Percentiles rank a stretch among this genome's conserved stretches.
Evolutionary conservation across 92 coral and sea anemone genomes (phyloP).

Genomic region (Umimayanthus kanabou): DNA sequence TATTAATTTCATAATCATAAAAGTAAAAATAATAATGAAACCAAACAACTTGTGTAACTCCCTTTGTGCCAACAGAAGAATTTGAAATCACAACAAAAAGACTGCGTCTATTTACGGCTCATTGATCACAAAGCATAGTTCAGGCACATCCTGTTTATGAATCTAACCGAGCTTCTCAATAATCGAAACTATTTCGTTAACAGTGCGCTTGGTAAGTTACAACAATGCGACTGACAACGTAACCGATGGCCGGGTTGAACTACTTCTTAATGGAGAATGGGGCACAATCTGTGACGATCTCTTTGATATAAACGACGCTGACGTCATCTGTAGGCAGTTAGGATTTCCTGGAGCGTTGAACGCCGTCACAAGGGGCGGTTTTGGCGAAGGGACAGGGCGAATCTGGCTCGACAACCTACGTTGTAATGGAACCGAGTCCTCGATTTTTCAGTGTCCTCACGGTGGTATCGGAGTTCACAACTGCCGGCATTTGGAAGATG

Average conservation of each 20-base stretch:
- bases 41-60: too few relatives aligned
- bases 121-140: too few relatives aligned
- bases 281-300: slow-evolving; percentile 39
- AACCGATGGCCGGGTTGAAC: slow-evolving; percentile 32
- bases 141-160: too few relatives aligned
- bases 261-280: slow-evolving; percentile 14
- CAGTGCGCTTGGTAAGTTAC: slow-evolving; percentile 11
- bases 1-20: too few relatives aligned
- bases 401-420: slow-evolving; percentile 35
- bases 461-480: slow-evolving; percentile 20
- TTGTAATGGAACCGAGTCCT: slow-evolving; percentile 13
- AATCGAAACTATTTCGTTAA: background rate
- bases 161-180: too few relatives aligned
- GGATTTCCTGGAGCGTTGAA: slow-evolving; percentile 17
- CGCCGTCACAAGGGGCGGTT: background rate
- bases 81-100: too few relatives aligned
- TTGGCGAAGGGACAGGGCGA: slow-evolving; percentile 12
- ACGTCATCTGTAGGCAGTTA: slow-evolving; percentile 15
- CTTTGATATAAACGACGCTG: slow-evolving; percentile 23
- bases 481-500: slow-evolving; percentile 10
- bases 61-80: too few relatives aligned
- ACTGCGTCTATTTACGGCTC: too few relatives aligned
- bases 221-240: slow-evolving; percentile 13
- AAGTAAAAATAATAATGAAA: too few relatives aligned
- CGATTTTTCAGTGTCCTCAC: slow-evolving; percentile 13